Percentiles rank a stretch among this genome's conserved stretches.
These are phyloP conservation scores for Drosophila rhopaloa DNA, from an alignment of 1,140 invertebrate species.

Conservation along the genomic window DNA sequence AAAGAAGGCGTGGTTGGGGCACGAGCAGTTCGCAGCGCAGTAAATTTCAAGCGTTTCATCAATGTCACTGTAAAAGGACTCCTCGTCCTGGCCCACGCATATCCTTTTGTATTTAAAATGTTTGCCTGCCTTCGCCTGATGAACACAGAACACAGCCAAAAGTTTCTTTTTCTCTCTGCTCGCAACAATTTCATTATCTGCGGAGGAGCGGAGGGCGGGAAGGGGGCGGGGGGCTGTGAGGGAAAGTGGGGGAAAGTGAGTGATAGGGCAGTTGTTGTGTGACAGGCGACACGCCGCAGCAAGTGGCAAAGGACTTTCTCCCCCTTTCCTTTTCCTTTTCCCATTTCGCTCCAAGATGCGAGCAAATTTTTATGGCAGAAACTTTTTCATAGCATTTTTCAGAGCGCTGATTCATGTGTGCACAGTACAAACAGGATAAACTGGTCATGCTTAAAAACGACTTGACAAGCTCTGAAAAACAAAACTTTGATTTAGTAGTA, in stretches of 20 bases:
- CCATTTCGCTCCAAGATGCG: slow-evolving; percentile 9
- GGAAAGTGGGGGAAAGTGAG: slow-evolving; percentile 27
- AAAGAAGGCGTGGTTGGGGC: not conserved
- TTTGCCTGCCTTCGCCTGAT: slow-evolving; percentile 71
- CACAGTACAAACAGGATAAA: slow-evolving; percentile 22
- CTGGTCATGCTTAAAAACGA: not conserved
- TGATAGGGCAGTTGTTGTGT: slow-evolving; percentile 70
- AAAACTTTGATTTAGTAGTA: not conserved
- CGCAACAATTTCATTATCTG: slow-evolving; percentile 80
- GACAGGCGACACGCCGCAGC: slow-evolving; percentile 62
- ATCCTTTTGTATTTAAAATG: slow-evolving; percentile 83
- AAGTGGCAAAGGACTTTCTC: slow-evolving; percentile 48
- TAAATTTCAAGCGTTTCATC: slow-evolving; percentile 81
- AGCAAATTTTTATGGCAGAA: slow-evolving; percentile 72
- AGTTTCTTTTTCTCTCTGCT: slow-evolving; percentile 54
- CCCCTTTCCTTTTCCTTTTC: not conserved
- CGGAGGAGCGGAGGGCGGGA: slow-evolving; percentile 5
- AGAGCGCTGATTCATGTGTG: slow-evolving; percentile 45
- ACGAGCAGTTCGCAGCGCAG: slow-evolving; percentile 48
- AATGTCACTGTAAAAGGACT: slow-evolving; percentile 70
- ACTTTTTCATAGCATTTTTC: slow-evolving; percentile 67
- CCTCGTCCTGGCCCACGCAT: slow-evolving; percentile 71
- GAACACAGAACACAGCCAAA: slow-evolving; percentile 60
- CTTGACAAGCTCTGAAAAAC: slow-evolving; percentile 1
- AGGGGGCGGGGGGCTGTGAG: slow-evolving; percentile 14